Evolutionary conservation across 53 echinoderm and acorn worm genomes (phyloP), one percentile per base, ranked within the genome.

Genomic region (Patiria pectinifera): DNA sequence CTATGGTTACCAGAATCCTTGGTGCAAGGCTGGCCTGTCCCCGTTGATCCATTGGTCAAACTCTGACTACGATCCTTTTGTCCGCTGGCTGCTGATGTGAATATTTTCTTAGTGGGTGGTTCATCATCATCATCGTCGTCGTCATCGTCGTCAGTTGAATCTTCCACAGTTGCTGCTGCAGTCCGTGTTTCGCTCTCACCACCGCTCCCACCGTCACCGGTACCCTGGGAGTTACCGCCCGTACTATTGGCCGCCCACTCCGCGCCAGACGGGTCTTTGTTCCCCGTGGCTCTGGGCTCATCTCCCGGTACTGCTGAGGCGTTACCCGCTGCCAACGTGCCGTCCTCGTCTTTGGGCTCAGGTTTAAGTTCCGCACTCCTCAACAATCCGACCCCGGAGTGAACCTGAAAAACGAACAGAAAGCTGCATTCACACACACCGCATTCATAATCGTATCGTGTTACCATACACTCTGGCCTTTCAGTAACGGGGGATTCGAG

Each of bases 201-300:
- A 45, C 90, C 80, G 24, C 47, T 62, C 5, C 14, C 23, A 48
- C 80, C 63, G 25, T 80, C 90, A 63, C 81, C 69, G 48, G 90
- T 69, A 45, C 35, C 90, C 48, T 45, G 81, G 90, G 90, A 90
- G 90, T 62, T 80, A 26, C 81, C 90, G 63, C 59, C 88, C 88
- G 88, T 78, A 76, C 88, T 5, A 88, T 78, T 78, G 88, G 78
- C 43, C 88, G 78, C 62, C 88, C 88, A 60, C 4, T 35, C 82
- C 82, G 59, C 62, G 78, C 35, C 75, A 49, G 78, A 35, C 63
- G 88, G 59, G 88, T 78, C 88, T 88, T 88, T 88, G 88, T 88
- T 88, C 88, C 88, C 88, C 59, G 88, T 77, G 9, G 88, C 88
- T 88, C 77, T 88, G 78, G 88, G 90, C 90, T 62, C 44, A 90